Evolutionary conservation across 2,797 vertebrate species (phyloP), one percentile per base, ranked within the genome.

Genomic region (Caiman crocodilus): DNA sequence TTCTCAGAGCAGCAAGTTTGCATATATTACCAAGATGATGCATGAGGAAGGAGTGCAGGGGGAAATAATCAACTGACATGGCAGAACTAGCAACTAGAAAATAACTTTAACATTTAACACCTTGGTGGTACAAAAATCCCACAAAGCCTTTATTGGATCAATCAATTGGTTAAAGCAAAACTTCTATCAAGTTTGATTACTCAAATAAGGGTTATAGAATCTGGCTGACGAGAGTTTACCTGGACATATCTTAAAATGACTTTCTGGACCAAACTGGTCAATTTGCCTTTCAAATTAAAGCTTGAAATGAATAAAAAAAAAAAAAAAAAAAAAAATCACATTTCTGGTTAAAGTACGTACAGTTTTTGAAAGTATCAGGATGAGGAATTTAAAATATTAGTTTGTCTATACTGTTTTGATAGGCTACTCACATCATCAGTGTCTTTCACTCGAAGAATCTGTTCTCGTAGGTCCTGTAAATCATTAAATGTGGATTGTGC

Each of bases 401-500:
- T 59, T 75, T 75, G 15, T 76, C 20, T 42, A 87, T 55, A 69
- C 23, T 59, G 90, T 73, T 87, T 96, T 87, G 74, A 63, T 88
- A 88, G 42, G 59, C 65, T 93, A 87, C 98, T 98, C 97, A 99
- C 98, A 95, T 99, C 98, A 95, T 99, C 98, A 92, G 98, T 99
- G 97, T 99, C 99, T 98, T 99, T 99, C 97, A 99, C 99, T 98
- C 99, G 97, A 96, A 99, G 99, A 97, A 99, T 99, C 97, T 99
- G 99, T 97, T 99, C 99, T 97, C 99, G 97, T 94, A 99, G 98
- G 96, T 99, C 99, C 97, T 99, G 99, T 60, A 99, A 98, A 96
- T 99, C 99, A 82, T 99, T 99, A 98, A 99, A 99, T 3, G 99
- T 99, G n/a, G 99, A 99, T 97, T 99, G 99, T 96, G 99, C 99